Percentiles rank a stretch among this genome's conserved stretches.
phyloP scores from a whole-genome alignment of 2,797 vertebrate genomes.

The Hipposideros larvatus region DNA sequence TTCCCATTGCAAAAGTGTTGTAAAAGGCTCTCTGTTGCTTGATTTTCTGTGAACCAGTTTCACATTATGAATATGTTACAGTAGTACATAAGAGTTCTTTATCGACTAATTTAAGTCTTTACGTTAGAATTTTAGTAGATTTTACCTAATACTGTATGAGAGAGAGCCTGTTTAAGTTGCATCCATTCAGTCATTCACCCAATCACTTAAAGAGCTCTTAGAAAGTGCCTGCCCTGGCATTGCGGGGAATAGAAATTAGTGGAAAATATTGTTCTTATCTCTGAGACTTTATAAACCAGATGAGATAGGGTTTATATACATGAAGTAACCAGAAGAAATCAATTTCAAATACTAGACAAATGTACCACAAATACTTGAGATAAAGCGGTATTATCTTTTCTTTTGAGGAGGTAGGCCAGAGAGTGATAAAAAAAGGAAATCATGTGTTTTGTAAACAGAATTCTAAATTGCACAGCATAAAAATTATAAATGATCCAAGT shows the following conservation, averaged over 20 bases:
- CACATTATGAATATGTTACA: not conserved
- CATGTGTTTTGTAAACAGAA: conserved; percentile 21
- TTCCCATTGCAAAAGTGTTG: not conserved
- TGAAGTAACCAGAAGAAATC: conserved; percentile 12
- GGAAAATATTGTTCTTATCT: not conserved
- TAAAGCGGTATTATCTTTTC: conserved; percentile 29
- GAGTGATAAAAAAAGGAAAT: conserved; percentile 43
- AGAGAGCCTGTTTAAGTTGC: conserved; percentile 5
- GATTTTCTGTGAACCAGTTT: conserved; percentile 53
- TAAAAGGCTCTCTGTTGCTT: not conserved
- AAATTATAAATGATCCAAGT: conserved; percentile 40
- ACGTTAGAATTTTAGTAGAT: not conserved
- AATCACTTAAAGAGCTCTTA: not conserved
- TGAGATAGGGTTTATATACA: not conserved
- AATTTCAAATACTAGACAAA: not conserved
- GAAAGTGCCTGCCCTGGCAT: not conserved
- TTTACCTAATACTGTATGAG: not conserved
- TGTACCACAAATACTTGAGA: not conserved
- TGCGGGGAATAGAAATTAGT: not conserved
- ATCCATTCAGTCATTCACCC: not conserved
- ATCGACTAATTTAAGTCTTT: not conserved
- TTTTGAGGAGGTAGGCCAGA: not conserved
- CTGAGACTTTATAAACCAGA: conserved; percentile 20
- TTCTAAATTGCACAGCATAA: conserved; percentile 6
- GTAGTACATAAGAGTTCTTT: not conserved